phyloP scores from a whole-genome alignment of 2,797 vertebrate species.

The Microchirus variegatus region DNA sequence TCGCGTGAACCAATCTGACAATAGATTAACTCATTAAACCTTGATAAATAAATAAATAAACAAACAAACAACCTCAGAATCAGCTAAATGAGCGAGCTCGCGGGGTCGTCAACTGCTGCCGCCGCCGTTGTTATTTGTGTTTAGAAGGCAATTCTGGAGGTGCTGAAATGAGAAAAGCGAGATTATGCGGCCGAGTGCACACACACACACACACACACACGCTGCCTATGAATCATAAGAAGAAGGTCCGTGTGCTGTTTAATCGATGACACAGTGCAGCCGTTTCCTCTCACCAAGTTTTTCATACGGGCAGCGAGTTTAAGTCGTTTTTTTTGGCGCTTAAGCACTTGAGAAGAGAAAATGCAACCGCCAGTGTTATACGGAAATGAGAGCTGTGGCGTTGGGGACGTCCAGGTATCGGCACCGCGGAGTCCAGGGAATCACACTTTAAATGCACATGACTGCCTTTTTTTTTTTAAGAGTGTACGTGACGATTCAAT shows the following conservation, averaged over 20 bases:
- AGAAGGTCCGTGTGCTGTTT: conserved; percentile 59
- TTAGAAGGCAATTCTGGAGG: conserved; percentile 73
- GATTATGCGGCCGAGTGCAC: conserved; percentile 73
- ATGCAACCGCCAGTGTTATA: conserved; percentile 48
- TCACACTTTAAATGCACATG: conserved; percentile 25
- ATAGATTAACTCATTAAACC: conserved; percentile 17
- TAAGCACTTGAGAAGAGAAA: conserved; percentile 53
- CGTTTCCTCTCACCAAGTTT: conserved; percentile 69
- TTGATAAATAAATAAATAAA: conserved; percentile 55
- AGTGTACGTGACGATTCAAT: background rate
- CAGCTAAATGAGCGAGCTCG: conserved; percentile 62
- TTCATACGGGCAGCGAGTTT: conserved; percentile 64
- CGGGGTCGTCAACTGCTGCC: conserved; percentile 59
- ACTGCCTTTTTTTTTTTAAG: conserved; percentile 10
- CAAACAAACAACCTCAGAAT: conserved; percentile 11
- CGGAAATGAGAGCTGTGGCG: conserved; percentile 49
- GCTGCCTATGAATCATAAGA: conserved; percentile 64
- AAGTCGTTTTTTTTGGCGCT: conserved; percentile 68
- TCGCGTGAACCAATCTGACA: no score
- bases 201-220: conserved; percentile 60
- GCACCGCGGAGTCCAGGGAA: conserved; percentile 24
- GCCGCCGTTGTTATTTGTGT: conserved; percentile 72
- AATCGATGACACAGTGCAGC: conserved; percentile 68
- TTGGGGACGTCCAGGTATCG: conserved; percentile 32
- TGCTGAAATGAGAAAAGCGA: conserved; percentile 77